Percentiles rank a stretch among this genome's conserved stretches.
Conservation (phyloP, 2,113 vertebrate species). For the Ovis aries region DNA sequence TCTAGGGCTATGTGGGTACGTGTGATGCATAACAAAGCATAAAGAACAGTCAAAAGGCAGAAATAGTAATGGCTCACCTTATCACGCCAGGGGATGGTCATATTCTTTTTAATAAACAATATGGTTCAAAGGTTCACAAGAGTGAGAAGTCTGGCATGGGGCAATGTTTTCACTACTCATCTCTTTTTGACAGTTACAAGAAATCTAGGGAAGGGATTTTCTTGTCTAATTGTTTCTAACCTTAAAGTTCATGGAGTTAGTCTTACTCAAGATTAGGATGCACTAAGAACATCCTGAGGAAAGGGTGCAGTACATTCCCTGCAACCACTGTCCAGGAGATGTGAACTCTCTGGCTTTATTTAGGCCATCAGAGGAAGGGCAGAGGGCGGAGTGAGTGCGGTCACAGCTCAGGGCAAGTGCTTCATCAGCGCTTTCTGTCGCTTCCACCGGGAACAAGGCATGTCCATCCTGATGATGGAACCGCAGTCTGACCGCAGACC, state of each 20-base stretch:
- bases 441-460: not conserved
- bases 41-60: conserved; percentile 19
- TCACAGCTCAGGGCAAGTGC: not conserved
- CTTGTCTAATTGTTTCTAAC: conserved; percentile 65
- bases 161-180: conserved; percentile 55
- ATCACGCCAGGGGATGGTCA: not conserved
- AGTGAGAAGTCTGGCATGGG: conserved; percentile 45
- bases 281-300: conserved; percentile 76
- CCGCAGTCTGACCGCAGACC: not conserved
- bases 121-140: conserved; percentile 41
- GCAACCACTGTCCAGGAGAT: not conserved
- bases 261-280: conserved; percentile 63
- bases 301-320: conserved; percentile 67
- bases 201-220: conserved; percentile 61
- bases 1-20: not conserved
- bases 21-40: not conserved
- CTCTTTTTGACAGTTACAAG: conserved; percentile 66
- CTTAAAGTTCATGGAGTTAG: conserved; percentile 47
- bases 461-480: not conserved
- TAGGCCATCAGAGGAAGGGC: not conserved
- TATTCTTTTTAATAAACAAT: conserved; percentile 49
- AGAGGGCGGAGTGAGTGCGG: not conserved
- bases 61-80: conserved; percentile 51
- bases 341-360: not conserved
- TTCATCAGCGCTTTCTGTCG: not conserved